Base-by-base conservation (phyloP, 2,113 vertebrate species). In the Bagarius yarrelli region DNA sequence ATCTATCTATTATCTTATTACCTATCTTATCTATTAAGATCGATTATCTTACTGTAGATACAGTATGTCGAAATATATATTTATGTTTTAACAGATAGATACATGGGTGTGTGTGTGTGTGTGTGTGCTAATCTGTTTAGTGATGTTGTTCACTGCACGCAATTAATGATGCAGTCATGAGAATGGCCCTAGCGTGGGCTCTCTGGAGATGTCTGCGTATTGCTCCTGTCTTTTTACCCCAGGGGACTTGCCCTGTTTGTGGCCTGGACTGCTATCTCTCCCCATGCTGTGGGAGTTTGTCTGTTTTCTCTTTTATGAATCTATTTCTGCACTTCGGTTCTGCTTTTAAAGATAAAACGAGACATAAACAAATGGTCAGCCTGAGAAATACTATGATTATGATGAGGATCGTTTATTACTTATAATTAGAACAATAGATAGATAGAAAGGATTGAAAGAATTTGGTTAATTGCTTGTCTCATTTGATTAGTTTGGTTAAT, bases 201-300 rank as follows among this genome's bases (percentile, higher is more conserved):
- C 66, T 80, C 83, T 83, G 79, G 80, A 85, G 79, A 81, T 60
- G 23, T 85, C 79, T 79, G 80, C 69, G 79, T 84, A 66, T 79
- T 50, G 80, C 67, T 82, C 82, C 76, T 76, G 70, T 82, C 77
- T 81, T 53, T 47, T 71, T 66, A 47, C 71, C 85, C 87, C 87
- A 52, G 44, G 85, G 81, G 86, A 78, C 77, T 72, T 87, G 87
- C 80, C 82, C 76, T 85, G 88, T 85, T 86, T 88, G 83, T 19
- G 30, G 52, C 80, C 86, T 60, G 36, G 23, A 75, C 64, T 72
- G 64, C 82, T 85, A 81, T 83, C 75, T 79, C 78, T 83, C 56
- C 64, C 81, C 79, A 73, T 74, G 74, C 81, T 81, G 60, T 83
- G 75, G 85, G 82, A 83, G 74, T 83, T 67, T 47, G 53, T 77